Conservation (phyloP, 2,113 vertebrate genomes). For the Tragelaphus buxtoni region DNA sequence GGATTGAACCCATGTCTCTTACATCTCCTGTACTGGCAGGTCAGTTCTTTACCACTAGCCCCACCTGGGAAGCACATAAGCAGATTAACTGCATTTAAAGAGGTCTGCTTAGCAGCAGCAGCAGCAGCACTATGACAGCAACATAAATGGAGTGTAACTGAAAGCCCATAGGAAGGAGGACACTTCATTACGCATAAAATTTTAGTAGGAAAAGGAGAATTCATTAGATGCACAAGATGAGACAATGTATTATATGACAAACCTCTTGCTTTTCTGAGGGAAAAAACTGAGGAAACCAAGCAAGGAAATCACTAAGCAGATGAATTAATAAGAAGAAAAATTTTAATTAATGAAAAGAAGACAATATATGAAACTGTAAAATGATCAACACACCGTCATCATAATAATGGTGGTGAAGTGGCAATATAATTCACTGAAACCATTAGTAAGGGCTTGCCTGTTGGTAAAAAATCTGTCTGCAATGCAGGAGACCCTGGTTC, state of each 20-base stretch:
- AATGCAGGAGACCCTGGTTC: neutral
- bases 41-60: neutral
- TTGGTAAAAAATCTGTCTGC: neutral
- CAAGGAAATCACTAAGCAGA: neutral
- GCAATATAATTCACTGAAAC: neutral
- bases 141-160: neutral
- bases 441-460: neutral
- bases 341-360: neutral
- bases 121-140: neutral
- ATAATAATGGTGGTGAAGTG: neutral
- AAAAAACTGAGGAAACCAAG: neutral
- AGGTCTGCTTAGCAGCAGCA: neutral
- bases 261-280: neutral
- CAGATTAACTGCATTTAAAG: neutral
- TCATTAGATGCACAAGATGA: neutral
- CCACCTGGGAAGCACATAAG: neutral
- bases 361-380: conserved; percentile 13
- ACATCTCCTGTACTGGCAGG: neutral
- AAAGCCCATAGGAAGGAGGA: neutral
- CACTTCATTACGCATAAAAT: neutral
- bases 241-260: neutral
- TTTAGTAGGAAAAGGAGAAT: neutral
- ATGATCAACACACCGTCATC: neutral
- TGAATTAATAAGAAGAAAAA: neutral
- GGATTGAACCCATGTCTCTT: neutral